Conservation (phyloP, 2,888 invertebrate species). For the Drosophila formosana region DNA sequence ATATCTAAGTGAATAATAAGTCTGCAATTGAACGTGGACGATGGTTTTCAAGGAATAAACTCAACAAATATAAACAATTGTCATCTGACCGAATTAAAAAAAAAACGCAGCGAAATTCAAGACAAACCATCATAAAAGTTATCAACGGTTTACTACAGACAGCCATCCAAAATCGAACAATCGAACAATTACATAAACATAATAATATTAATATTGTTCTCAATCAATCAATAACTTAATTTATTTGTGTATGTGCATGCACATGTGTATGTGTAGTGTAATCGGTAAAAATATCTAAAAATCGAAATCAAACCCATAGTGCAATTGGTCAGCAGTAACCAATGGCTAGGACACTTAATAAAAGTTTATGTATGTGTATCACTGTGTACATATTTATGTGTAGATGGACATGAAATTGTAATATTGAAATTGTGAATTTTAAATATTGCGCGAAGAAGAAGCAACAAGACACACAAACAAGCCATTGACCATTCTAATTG, state of each 20-base stretch:
- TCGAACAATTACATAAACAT: background rate
- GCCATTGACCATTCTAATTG: background rate
- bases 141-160: background rate
- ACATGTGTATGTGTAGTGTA: background rate
- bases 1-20: constrained; percentile 47
- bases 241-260: background rate
- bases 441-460: background rate
- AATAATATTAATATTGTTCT: background rate
- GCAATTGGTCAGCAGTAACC: background rate
- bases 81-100: constrained; percentile 18
- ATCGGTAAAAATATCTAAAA: background rate
- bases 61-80: constrained; percentile 24
- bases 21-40: constrained; percentile 57
- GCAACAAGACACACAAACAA: background rate
- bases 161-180: background rate
- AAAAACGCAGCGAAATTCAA: constrained; percentile 7
- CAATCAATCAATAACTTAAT: background rate
- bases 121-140: constrained; percentile 8
- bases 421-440: constrained; percentile 5
- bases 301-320: background rate
- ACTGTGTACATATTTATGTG: background rate
- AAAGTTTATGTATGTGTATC: background rate
- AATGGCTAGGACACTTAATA: background rate
- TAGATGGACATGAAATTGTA: constrained; percentile 1
- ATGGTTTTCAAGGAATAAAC: constrained; percentile 62